These are phyloP conservation scores for Spodoptera littoralis DNA, from an alignment of 2,888 invertebrate species.

Conservation along the genomic window DNA sequence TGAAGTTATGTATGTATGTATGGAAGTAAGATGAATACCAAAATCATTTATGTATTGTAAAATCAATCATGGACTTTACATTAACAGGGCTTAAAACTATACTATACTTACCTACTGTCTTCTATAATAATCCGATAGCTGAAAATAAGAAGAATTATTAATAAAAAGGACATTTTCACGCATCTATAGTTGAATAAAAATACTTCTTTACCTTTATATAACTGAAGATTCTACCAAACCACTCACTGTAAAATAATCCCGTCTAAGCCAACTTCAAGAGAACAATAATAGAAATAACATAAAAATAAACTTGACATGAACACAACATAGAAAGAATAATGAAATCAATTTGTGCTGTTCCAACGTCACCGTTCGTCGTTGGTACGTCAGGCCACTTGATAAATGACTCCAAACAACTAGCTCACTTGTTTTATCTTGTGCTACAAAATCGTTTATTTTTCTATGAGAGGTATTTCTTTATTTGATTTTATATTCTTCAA, in stretches of 20 bases:
- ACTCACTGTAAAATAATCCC: no score
- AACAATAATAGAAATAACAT: conserved; percentile 12
- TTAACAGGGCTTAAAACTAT: no score
- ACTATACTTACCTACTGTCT: no score
- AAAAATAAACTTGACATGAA: conserved; percentile 24
- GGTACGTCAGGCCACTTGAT: conserved; percentile 67
- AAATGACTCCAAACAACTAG: conserved; percentile 60
- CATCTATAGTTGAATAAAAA: no score
- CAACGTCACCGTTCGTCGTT: conserved; percentile 54
- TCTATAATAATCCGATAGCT: no score
- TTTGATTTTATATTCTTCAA: background rate
- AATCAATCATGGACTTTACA: no score
- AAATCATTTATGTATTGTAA: no score
- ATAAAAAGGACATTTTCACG: background rate
- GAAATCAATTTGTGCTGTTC: conserved; percentile 59
- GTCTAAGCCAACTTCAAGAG: background rate
- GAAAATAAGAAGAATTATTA: no score
- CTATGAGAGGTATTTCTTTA: conserved; percentile 13
- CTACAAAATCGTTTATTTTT: conserved; percentile 37
- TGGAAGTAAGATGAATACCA: no score
- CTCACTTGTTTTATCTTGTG: conserved; percentile 49
- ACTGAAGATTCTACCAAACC: no score
- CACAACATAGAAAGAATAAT: conserved; percentile 40
- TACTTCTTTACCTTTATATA: no score
- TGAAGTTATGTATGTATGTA: no score